Conservation (phyloP, 2,888 invertebrate genomes). For the Lamellibrachia columna region DNA sequence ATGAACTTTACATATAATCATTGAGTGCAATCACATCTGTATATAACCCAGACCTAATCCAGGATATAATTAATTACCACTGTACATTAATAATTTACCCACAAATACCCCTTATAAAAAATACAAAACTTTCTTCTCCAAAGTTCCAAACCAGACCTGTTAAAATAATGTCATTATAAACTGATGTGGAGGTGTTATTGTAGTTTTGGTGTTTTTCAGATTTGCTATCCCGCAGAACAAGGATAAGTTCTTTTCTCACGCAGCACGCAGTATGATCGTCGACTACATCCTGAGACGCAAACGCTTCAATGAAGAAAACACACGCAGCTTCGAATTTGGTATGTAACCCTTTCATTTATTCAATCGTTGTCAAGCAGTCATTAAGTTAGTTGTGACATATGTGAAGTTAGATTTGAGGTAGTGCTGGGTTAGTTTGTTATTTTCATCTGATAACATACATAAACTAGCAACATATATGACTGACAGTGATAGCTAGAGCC, state of each 20-base stretch:
- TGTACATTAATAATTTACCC: too few species aligned
- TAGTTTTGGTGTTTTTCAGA: slow-evolving; percentile 66
- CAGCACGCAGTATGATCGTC: slow-evolving; percentile 86
- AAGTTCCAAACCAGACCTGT: background rate
- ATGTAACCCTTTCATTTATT: background rate
- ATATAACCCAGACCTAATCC: background rate
- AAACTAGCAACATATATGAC: too few species aligned
- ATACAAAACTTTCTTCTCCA: background rate
- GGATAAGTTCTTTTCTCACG: slow-evolving; percentile 85
- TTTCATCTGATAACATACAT: too few species aligned
- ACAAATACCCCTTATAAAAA: background rate
- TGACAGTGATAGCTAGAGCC: too few species aligned
- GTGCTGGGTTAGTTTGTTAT: too few species aligned
- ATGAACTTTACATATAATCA: background rate
- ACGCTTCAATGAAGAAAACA: slow-evolving; percentile 73
- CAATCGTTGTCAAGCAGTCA: background rate
- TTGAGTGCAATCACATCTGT: background rate
- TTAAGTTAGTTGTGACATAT: background rate
- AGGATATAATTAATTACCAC: background rate
- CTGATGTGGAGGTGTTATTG: background rate
- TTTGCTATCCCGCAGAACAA: slow-evolving; percentile 79
- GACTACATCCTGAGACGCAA: slow-evolving; percentile 92
- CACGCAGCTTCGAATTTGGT: slow-evolving; percentile 59
- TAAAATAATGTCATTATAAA: background rate
- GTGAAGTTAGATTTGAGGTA: too few species aligned